phyloP scores from a whole-genome alignment of 1,140 invertebrate genomes.

The Sycobia sp. region DNA sequence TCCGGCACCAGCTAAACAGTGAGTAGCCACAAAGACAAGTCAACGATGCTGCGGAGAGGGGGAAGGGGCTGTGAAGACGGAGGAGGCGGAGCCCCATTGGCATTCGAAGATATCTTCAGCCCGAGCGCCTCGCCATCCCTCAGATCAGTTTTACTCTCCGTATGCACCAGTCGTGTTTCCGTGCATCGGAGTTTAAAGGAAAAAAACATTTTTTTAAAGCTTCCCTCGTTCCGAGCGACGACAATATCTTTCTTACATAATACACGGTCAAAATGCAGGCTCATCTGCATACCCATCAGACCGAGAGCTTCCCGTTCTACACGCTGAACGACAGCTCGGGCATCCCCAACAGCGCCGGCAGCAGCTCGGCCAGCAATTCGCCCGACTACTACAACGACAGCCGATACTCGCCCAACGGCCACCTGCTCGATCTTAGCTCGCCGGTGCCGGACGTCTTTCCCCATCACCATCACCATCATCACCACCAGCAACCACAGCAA shows the following conservation, averaged over 20 bases:
- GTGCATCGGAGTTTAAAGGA: too few relatives aligned
- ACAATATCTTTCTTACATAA: too few relatives aligned
- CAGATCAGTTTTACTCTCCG: conserved; percentile 16
- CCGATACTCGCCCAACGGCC: conserved; percentile 39
- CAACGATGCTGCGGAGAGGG: not conserved
- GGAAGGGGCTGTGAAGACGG: conserved; percentile 6
- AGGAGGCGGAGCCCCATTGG: too few relatives aligned
- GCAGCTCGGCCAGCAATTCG: conserved; percentile 51
- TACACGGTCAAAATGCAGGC: conserved; percentile 10
- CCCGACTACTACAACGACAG: conserved; percentile 43
- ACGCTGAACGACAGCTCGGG: conserved; percentile 33
- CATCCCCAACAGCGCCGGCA: conserved; percentile 47
- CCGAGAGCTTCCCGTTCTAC: conserved; percentile 5
- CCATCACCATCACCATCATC: not conserved
- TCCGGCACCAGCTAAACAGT: too few relatives aligned
- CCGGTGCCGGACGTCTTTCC: conserved; percentile 21
- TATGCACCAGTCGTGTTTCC: too few relatives aligned
- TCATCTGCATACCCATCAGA: too few relatives aligned
- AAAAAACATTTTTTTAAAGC: too few relatives aligned
- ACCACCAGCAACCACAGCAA: too few relatives aligned
- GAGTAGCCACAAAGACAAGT: not conserved
- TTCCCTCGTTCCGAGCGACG: too few relatives aligned
- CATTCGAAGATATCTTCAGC: conserved; percentile 9
- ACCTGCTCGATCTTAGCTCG: conserved; percentile 51
- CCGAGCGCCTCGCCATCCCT: not conserved